A percentile compares a stretch with the other conserved stretches of the same genome.
Evolutionary conservation across 2,888 invertebrate genomes (phyloP).

Genomic region (Xestobium rufovillosum): DNA sequence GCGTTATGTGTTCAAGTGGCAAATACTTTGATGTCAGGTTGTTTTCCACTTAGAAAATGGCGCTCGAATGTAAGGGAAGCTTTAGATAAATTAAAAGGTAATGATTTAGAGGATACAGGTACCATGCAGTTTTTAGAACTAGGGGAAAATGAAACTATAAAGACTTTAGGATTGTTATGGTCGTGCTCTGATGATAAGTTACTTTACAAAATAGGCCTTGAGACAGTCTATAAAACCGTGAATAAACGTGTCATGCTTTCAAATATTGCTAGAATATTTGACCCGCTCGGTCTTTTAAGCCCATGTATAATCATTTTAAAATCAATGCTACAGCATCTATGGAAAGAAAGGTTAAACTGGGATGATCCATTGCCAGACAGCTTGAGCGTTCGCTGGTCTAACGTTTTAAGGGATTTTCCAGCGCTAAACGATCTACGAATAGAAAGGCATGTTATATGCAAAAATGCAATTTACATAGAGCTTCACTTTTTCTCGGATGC

Average conservation of each 20-base stretch:
- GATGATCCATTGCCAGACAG: too few relatives aligned
- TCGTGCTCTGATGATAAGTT: too few relatives aligned
- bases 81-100: neutral
- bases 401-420: too few relatives aligned
- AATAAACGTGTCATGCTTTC: slow-evolving; percentile 5
- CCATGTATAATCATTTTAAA: too few relatives aligned
- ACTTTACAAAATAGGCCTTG: too few relatives aligned
- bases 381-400: too few relatives aligned
- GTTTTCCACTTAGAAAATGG: slow-evolving; percentile 12
- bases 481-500: slow-evolving; percentile 10
- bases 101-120: neutral
- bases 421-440: slow-evolving; percentile 7
- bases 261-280: slow-evolving; percentile 6
- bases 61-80: neutral
- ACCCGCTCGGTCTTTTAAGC: slow-evolving; percentile 7
- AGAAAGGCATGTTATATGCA: slow-evolving; percentile 5
- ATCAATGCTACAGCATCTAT: too few relatives aligned
- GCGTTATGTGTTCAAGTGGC: too few relatives aligned
- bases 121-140: too few relatives aligned
- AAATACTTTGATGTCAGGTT: too few relatives aligned
- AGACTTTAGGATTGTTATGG: slow-evolving; percentile 1
- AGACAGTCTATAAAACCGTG: too few relatives aligned
- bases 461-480: neutral
- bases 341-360: too few relatives aligned
- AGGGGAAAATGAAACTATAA: neutral